phyloP scores from a whole-genome alignment of 2,888 invertebrate genomes.

The Baccha elongata region DNA sequence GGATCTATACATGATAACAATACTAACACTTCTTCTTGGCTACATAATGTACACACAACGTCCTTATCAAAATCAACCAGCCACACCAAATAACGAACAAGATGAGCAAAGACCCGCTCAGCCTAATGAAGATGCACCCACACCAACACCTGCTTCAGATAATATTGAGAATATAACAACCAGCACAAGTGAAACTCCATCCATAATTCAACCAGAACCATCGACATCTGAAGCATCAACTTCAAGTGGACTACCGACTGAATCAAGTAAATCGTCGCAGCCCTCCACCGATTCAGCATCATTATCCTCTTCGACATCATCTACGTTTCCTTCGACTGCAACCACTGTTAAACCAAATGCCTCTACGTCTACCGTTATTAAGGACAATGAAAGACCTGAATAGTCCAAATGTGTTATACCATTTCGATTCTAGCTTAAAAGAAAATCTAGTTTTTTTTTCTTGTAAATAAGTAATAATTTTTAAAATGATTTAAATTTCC shows the following conservation, averaged over 20 bases:
- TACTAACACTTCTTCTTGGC: constrained; percentile 91
- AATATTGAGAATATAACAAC: constrained; percentile 22
- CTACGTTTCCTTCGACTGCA: constrained; percentile 34
- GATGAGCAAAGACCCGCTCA: constrained; percentile 45
- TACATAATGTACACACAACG: constrained; percentile 91
- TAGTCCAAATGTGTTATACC: constrained; percentile 55
- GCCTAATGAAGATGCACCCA: constrained; percentile 45
- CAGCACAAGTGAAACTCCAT: constrained; percentile 25
- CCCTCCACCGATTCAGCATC: constrained; percentile 80
- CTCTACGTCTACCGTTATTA: constrained; percentile 55
- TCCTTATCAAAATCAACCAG: constrained; percentile 82
- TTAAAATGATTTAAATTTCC: constrained; percentile 41
- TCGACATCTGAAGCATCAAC: constrained; percentile 39
- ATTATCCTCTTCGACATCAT: constrained; percentile 47
- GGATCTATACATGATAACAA: constrained; percentile 95
- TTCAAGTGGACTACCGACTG: constrained; percentile 14
- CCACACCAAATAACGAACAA: constrained; percentile 50
- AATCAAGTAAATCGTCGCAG: constrained; percentile 51
- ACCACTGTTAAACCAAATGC: constrained; percentile 64
- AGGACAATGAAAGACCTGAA: constrained; percentile 67
- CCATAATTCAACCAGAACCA: constrained; percentile 44
- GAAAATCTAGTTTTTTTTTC: constrained; percentile 47
- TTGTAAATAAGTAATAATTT: constrained; percentile 71
- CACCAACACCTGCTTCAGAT: constrained; percentile 50
- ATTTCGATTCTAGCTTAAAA: constrained; percentile 48